Percentiles rank a stretch among this genome's conserved stretches.
These are phyloP conservation scores for Hippocampus zosterae DNA, from an alignment of 2,113 vertebrate species.

Conservation along the genomic window DNA sequence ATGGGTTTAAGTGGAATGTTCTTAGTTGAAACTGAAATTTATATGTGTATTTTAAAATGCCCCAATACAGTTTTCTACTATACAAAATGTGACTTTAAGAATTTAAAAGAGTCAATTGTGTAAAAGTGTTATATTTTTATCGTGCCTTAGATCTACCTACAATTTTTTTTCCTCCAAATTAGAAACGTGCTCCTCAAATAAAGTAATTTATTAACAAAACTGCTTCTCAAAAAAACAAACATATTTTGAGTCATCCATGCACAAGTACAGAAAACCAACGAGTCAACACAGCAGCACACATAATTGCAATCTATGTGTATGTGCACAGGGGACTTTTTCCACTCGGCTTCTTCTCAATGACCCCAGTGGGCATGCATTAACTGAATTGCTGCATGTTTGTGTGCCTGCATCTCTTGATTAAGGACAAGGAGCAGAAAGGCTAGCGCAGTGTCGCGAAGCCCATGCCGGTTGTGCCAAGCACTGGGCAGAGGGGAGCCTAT, in stretches of 20 bases:
- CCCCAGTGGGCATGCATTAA: constrained; percentile 70
- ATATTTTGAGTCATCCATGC: neutral
- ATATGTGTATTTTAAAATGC: too few species aligned
- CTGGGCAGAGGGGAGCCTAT: constrained; percentile 26
- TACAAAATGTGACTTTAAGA: too few species aligned
- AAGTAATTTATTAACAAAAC: too few species aligned
- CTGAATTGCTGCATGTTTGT: constrained; percentile 64
- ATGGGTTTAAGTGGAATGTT: too few species aligned
- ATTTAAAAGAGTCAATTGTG: too few species aligned
- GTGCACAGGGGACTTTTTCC: constrained; percentile 49
- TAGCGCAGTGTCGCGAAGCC: constrained; percentile 60
- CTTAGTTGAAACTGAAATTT: too few species aligned
- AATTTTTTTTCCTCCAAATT: too few species aligned
- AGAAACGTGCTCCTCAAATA: too few species aligned
- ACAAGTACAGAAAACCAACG: constrained; percentile 8
- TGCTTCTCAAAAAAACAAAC: too few species aligned
- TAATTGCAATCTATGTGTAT: constrained; percentile 15
- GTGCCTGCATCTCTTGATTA: constrained; percentile 71
- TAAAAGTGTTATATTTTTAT: too few species aligned
- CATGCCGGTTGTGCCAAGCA: constrained; percentile 33
- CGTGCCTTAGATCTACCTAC: too few species aligned
- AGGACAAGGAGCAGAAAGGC: constrained; percentile 64
- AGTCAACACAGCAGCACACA: constrained; percentile 23
- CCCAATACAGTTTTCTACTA: too few species aligned
- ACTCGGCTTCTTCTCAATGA: constrained; percentile 60